Percentiles rank a stretch among this genome's conserved stretches.
Conservation (phyloP, 2,888 invertebrate genomes). For the Philereme vetulata region DNA sequence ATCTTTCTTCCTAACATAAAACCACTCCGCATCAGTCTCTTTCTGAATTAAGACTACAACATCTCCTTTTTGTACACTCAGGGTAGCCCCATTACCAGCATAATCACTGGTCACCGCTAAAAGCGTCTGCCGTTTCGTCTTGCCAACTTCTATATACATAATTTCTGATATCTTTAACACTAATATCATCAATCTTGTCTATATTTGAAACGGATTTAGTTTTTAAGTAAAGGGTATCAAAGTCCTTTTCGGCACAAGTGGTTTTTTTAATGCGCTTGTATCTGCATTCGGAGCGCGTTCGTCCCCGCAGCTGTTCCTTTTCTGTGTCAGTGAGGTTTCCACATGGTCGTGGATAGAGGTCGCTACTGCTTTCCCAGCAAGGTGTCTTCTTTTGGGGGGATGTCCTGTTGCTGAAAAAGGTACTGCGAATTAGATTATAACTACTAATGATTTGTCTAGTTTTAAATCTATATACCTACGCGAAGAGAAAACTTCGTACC, state of each 20-base stretch:
- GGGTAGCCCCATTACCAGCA: conserved; percentile 80
- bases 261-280: conserved; percentile 71
- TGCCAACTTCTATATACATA: background rate
- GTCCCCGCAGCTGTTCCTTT: conserved; percentile 85
- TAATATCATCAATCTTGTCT: conserved; percentile 42
- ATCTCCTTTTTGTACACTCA: conserved; percentile 88
- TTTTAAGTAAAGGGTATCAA: conserved; percentile 87
- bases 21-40: conserved; percentile 87
- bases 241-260: conserved; percentile 87
- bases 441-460: no score
- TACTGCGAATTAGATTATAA: no score
- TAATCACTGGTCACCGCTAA: conserved; percentile 89
- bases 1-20: conserved; percentile 88
- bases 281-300: conserved; percentile 88
- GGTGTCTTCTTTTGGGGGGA: conserved; percentile 85
- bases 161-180: background rate
- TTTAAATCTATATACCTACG: no score
- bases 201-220: conserved; percentile 74
- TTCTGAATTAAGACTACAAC: conserved; percentile 87
- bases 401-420: conserved; percentile 67
- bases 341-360: conserved; percentile 91
- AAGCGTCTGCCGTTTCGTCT: conserved; percentile 85
- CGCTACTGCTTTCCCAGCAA: conserved; percentile 92
- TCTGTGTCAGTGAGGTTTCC: conserved; percentile 93
- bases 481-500: no score